Evolutionary conservation across 2,113 vertebrate species (phyloP), one percentile per base, ranked within the genome.

Genomic region (Sylvilagus bachmani): DNA sequence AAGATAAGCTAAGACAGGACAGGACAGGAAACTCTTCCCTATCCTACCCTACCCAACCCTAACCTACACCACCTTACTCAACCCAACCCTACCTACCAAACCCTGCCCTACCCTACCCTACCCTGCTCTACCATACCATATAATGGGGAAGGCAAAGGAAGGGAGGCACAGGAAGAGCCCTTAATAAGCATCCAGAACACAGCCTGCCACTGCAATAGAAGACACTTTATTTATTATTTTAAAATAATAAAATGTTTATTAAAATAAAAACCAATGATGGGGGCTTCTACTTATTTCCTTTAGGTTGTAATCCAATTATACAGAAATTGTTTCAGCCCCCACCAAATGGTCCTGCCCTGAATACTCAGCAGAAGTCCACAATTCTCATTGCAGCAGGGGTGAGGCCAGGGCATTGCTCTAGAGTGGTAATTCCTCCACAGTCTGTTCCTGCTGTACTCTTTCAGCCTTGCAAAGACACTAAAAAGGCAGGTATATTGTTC

Each of bases 241-340:
- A 44, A 44, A 44, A 44, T 44, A 44, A 44, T 44, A 44, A 44
- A 6, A 44, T 66, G 49, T 53, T 83, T 51, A 8, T 71, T 67
- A 91, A 94, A 67, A 67, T 77, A 3, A 77, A 90, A 94, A 64
- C 29, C 25, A 69, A 78, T n/a, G 19, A 90, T 10, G 21, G 31
- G 4, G 21, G 0, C 10, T 74, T 90, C 82, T 64, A 55, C 38
- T 91, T 71, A 62, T 75, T 75, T 81, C 53, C 33, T 71, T 93
- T 62, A 29, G 5, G 22, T 27, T 91, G 19, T 3, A 80, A 53
- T 78, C 78, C 78, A 78, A 16, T 81, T 53, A 69, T 14, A 90
- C 1, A 55, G 27, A 80, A 6, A 95, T 7, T 31, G 6, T 58
- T 80, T 74, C 36, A 81, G 10, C 0, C 6, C 31, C 12, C 31